These are phyloP conservation scores for Carabus problematicus DNA, from an alignment of 2,888 invertebrate species.

Conservation along the genomic window DNA sequence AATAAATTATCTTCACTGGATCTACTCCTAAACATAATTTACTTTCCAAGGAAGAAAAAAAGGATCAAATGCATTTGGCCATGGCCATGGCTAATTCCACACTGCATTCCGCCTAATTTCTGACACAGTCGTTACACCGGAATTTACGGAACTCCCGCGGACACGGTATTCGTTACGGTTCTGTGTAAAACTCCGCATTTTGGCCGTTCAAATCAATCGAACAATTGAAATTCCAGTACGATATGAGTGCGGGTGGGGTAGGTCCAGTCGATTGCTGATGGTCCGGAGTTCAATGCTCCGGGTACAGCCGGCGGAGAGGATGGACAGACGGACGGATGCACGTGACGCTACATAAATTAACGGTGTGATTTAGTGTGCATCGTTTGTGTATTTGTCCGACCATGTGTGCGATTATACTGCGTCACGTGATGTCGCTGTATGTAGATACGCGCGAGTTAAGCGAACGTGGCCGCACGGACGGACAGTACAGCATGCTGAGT, in stretches of 20 bases:
- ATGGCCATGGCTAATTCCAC: too few relatives aligned
- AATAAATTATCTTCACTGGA: too few relatives aligned
- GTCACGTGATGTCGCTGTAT: constrained; percentile 23
- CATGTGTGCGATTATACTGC: constrained; percentile 37
- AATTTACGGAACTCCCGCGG: neutral
- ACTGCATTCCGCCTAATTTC: too few relatives aligned
- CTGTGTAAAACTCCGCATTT: constrained; percentile 8
- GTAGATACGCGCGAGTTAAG: constrained; percentile 19
- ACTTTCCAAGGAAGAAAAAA: too few relatives aligned
- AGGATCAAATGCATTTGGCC: too few relatives aligned
- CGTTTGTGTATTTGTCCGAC: constrained; percentile 39
- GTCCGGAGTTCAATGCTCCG: neutral
- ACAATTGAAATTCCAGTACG: constrained; percentile 32
- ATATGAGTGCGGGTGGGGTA: constrained; percentile 4
- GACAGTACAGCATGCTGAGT: constrained; percentile 4
- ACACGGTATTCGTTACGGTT: neutral
- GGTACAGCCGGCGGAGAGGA: neutral
- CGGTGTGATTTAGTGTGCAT: constrained; percentile 40
- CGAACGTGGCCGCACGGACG: neutral
- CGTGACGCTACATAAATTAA: constrained; percentile 42
- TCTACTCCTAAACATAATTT: too few relatives aligned
- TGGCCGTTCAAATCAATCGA: constrained; percentile 20
- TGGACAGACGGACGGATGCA: constrained; percentile 37
- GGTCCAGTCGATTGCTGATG: constrained; percentile 20
- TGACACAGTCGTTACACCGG: too few relatives aligned